Evolutionary conservation across 2,113 vertebrate genomes (phyloP).

Genomic region (Takifugu flavidus): DNA sequence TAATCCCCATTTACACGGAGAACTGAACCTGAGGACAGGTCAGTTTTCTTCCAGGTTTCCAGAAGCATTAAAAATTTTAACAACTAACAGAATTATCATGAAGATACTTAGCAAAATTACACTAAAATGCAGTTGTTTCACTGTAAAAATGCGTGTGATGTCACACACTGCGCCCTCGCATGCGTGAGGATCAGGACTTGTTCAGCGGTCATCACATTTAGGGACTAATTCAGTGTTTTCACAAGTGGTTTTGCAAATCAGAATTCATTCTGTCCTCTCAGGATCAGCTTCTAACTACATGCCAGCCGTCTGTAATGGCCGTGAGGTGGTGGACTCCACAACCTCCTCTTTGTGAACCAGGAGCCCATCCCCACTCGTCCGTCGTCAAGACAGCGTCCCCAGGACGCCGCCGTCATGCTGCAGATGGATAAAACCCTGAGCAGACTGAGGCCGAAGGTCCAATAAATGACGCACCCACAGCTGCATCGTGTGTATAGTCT

Average conservation of each 20-base stretch:
- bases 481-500: conserved; percentile 57
- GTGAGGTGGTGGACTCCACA: conserved; percentile 94
- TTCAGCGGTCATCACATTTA: background rate
- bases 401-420: conserved; percentile 8
- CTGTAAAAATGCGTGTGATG: no score
- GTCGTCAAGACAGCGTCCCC: conserved; percentile 8
- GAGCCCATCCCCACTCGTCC: no score
- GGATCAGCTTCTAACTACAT: conserved; percentile 84
- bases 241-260: no score
- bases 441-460: conserved; percentile 46
- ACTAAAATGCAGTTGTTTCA: no score
- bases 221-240: no score
- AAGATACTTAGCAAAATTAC: no score
- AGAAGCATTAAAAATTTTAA: no score
- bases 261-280: conserved; percentile 39
- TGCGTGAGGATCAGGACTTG: background rate
- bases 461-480: conserved; percentile 27
- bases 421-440: conserved; percentile 32
- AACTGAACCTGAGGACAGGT: no score
- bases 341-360: conserved; percentile 89
- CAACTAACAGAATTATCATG: no score
- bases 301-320: conserved; percentile 92
- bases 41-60: no score
- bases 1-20: no score
- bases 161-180: no score